Evolutionary conservation across 2,888 invertebrate species (phyloP), one percentile per base, ranked within the genome.

Genomic region (Eupeodes latifasciatus): DNA sequence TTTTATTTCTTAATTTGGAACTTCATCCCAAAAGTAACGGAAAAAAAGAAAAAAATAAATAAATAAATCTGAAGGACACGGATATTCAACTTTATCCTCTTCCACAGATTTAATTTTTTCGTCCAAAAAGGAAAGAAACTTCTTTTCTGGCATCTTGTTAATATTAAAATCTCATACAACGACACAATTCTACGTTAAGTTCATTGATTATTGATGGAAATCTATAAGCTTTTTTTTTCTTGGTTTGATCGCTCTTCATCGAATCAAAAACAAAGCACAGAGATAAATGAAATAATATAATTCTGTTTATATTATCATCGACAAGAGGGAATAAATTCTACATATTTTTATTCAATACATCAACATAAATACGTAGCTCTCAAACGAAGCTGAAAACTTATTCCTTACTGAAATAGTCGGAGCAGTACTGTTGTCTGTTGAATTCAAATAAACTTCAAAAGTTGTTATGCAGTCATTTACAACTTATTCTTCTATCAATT

Each of bases 201-300:
- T 69, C 53, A 55, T 69, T 69, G 69, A 55, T 69, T 36, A n/a
- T 74, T 78, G 82, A 79, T 64, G 78, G 55, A 27, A 78, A 85
- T 77, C 67, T 75, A 55, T n/a, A 64, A 82, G 27, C 11, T 82
- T 67, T 51, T 49, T 62, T 12, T 44, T 11, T 27, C 27, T 27
- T 27, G 27, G 27, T 27, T 27, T 7, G 62, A 77, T 14, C 51
- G 40, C 14, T 27, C 19, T 27, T 27, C 12, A 40, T 40, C 16
- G 36, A 27, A 44, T n/a, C 61, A n/a, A 40, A 57, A 7, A 64
- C 10, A n/a, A 55, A 49, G 14, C 40, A 49, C 10, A 16, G 53
- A 55, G 4, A 44, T 53, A n/a, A 27, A 19, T 10, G 40, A 36
- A 40, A 69, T 19, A 72, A 80, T 71, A 67, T 67, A 57, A 55